These are phyloP conservation scores for Chlamydotis undulata DNA, from an alignment of 2,113 vertebrate species.

Conservation along the genomic window DNA sequence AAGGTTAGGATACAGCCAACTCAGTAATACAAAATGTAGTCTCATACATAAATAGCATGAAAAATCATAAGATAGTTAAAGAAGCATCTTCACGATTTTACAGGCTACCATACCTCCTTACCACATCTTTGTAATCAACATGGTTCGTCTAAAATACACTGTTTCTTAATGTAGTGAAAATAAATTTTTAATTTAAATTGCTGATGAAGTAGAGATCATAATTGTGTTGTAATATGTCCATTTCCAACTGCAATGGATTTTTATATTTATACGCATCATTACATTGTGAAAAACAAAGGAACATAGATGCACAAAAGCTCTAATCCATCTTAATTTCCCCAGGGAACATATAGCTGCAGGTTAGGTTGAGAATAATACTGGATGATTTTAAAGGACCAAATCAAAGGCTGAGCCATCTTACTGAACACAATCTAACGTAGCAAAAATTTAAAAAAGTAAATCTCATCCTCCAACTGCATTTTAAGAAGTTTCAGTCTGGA, in stretches of 20 bases:
- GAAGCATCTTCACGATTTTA: background rate
- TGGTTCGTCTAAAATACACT: background rate
- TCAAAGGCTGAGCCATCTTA: background rate
- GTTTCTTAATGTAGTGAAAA: slow-evolving; percentile 19
- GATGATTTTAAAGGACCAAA: background rate
- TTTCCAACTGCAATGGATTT: background rate
- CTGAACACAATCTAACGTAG: background rate
- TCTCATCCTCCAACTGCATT: background rate
- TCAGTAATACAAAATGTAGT: background rate
- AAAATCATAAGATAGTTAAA: background rate
- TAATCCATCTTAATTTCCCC: slow-evolving; percentile 56
- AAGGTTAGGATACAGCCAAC: background rate
- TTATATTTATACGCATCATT: slow-evolving; percentile 34
- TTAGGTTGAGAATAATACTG: background rate
- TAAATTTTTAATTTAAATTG: background rate
- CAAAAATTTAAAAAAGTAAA: background rate
- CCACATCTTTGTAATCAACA: background rate
- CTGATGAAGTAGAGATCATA: background rate
- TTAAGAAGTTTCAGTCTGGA: background rate
- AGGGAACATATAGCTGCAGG: background rate
- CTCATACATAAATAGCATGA: background rate
- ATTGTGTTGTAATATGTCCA: background rate
- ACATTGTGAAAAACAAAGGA: slow-evolving; percentile 16
- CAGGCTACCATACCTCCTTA: background rate
- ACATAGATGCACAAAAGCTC: slow-evolving; percentile 18